phyloP scores from a whole-genome alignment of 2,888 invertebrate genomes.

The Autographa pulchrina region DNA sequence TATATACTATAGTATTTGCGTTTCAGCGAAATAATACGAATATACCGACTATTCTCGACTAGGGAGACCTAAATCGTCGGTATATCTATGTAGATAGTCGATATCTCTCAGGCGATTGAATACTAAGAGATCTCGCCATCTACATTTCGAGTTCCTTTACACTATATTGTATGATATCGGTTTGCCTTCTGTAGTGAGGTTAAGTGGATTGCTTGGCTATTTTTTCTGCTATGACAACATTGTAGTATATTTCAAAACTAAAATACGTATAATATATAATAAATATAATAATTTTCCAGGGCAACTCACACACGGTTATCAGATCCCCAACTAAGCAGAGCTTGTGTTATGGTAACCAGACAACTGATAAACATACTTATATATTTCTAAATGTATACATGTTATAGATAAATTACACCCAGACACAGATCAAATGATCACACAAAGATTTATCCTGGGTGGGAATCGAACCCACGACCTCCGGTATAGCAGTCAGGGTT shows the following conservation, averaged over 20 bases:
- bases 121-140: background rate
- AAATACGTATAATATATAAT: no score
- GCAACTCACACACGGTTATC: no score
- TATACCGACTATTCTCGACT: background rate
- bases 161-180: background rate
- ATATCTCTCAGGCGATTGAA: slow-evolving; percentile 4
- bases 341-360: no score
- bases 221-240: background rate
- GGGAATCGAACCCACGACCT: no score
- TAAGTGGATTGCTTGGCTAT: background rate
- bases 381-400: no score
- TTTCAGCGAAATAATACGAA: slow-evolving; percentile 6
- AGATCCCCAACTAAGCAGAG: no score
- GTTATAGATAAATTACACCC: no score
- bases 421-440: no score
- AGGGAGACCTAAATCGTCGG: background rate
- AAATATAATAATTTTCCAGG: no score
- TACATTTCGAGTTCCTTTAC: slow-evolving; percentile 4
- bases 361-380: no score
- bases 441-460: no score
- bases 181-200: background rate
- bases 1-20: background rate
- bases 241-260: background rate
- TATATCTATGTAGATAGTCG: background rate
- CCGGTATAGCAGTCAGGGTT: no score